Evolutionary conservation across 1,140 invertebrate species (phyloP), one percentile per base, ranked within the genome.

Genomic region (Prorops nasuta): DNA sequence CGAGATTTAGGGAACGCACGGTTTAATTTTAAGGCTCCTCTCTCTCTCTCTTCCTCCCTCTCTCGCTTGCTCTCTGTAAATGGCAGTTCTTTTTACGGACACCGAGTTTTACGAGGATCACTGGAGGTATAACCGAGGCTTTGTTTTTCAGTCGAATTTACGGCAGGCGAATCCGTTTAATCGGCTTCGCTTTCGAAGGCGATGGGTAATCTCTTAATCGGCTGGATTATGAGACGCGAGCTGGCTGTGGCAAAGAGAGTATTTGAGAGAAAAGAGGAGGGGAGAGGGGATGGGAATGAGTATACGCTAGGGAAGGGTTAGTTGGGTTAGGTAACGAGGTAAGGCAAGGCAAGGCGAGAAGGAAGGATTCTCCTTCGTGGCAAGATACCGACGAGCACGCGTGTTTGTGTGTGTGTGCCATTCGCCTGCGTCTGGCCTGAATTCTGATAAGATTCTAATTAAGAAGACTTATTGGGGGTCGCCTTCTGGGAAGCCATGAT

Each of bases 371-470:
- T n/a, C n/a, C n/a, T n/a, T n/a, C n/a, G n/a, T n/a, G 24, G 24
- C 4, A 28, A 10, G 24, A 10, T 10, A 28, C 24, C 10, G 16
- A n/a, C 38, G 8, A 3, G 14, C 19, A n/a, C 18, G 14, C 18
- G 20, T 41, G 44, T 37, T 28, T 10, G 24, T 6, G 10, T 28
- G 24, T 10, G 24, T 10, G 24, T 28, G 4, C 24, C 24, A 28
- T 28, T 28, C 24, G 24, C 28, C 20, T 17, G 47, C 44, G 60
- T 41, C 54, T 63, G 57, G 53, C 32, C 41, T 38, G 38, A 47
- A 54, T 54, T 38, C 52, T 49, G 57, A 64, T 60, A 61, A 63
- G 52, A 57, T 58, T 63, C 53, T 51, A 64, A 61, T 64, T 67
- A 63, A 59, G 52, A 24, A 56, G 58, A 58, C 51, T 60, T 57